A percentile compares a stretch with the other conserved stretches of the same genome.
Evolutionary conservation across 1,140 invertebrate genomes (phyloP).

Genomic region (Drosophila seguyi): DNA sequence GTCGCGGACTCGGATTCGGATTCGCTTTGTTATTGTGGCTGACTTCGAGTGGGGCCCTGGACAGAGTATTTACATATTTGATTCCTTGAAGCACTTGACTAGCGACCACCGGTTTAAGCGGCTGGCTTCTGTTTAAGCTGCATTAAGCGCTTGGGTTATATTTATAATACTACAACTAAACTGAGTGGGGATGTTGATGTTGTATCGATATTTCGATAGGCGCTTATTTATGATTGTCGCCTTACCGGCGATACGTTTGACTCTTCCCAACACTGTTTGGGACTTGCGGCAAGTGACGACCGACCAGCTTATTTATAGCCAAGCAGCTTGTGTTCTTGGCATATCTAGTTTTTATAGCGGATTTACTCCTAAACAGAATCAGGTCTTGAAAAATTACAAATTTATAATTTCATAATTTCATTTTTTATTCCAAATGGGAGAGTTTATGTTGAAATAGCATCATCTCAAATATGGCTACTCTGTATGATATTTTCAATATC

Average conservation of each 20-base stretch:
- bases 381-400: background rate
- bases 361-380: background rate
- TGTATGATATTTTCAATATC: background rate
- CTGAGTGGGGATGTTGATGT: conserved; percentile 58
- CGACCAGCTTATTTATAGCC: conserved; percentile 8
- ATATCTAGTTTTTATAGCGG: background rate
- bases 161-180: conserved; percentile 78
- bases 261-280: conserved; percentile 20
- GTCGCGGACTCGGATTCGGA: conserved; percentile 34
- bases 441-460: no score
- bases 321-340: no score
- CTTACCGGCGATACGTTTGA: conserved; percentile 37
- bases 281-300: background rate
- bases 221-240: conserved; percentile 31
- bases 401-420: background rate
- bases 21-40: conserved; percentile 62
- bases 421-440: background rate
- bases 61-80: conserved; percentile 30
- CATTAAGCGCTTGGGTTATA: conserved; percentile 64
- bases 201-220: conserved; percentile 24
- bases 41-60: conserved; percentile 20
- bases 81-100: conserved; percentile 35
- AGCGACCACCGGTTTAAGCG: conserved; percentile 60
- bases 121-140: conserved; percentile 73
- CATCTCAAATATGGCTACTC: no score